These are phyloP conservation scores for Drosophila nr. perissopoda DNA, from an alignment of 2,888 invertebrate genomes.

Conservation along the genomic window DNA sequence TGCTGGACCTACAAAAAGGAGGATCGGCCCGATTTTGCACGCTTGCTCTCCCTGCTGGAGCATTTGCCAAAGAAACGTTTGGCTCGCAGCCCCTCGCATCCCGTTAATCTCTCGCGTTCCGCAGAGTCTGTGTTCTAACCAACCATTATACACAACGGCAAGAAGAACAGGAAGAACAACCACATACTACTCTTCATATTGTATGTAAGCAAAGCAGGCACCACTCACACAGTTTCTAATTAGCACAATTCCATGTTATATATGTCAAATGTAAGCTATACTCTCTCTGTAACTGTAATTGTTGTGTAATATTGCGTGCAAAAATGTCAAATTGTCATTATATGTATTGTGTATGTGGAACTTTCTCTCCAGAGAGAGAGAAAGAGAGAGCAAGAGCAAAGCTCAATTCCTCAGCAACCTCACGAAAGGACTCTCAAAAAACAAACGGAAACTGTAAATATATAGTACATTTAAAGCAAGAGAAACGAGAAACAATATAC, in stretches of 20 bases:
- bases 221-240: slow-evolving; percentile 32
- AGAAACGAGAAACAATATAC: slow-evolving; percentile 31
- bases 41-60: slow-evolving; percentile 93
- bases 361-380: slow-evolving; percentile 7
- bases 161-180: background rate
- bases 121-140: slow-evolving; percentile 96
- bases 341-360: slow-evolving; percentile 22
- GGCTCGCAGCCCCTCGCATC: slow-evolving; percentile 98
- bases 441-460: slow-evolving; percentile 57
- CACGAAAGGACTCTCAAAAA: slow-evolving; percentile 41
- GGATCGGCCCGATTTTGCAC: slow-evolving; percentile 96
- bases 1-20: slow-evolving; percentile 96
- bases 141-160: slow-evolving; percentile 17
- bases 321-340: slow-evolving; percentile 39
- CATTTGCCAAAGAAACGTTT: slow-evolving; percentile 97
- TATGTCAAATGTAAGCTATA: slow-evolving; percentile 37
- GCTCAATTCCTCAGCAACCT: slow-evolving; percentile 32
- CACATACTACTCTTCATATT: slow-evolving; percentile 6
- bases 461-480: slow-evolving; percentile 35
- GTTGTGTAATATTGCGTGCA: slow-evolving; percentile 27
- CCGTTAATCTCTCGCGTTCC: slow-evolving; percentile 97
- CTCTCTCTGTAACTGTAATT: slow-evolving; percentile 21
- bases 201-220: slow-evolving; percentile 18
- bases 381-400: slow-evolving; percentile 32
- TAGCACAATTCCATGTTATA: slow-evolving; percentile 58